Evolutionary conservation across 2,888 invertebrate species (phyloP).

Genomic region (Chrysopilus asiliformis): DNA sequence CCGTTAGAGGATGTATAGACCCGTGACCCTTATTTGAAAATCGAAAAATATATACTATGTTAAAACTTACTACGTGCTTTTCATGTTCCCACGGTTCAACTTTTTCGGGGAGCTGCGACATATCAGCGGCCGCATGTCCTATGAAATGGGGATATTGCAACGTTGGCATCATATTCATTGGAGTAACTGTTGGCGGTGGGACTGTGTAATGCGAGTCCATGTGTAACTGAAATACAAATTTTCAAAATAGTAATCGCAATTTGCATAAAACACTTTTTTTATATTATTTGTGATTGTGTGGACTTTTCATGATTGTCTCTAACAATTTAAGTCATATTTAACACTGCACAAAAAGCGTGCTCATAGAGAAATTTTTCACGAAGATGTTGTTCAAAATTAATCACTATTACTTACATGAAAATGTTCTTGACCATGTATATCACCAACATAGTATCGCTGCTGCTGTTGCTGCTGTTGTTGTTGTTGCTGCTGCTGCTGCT

Average conservation of each 20-base stretch:
- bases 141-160: slow-evolving; percentile 31
- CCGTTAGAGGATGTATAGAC: too few relatives aligned
- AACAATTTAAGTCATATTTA: background rate
- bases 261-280: too few relatives aligned
- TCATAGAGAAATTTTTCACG: background rate
- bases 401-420: slow-evolving; percentile 23
- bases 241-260: background rate
- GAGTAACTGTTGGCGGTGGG: slow-evolving; percentile 26
- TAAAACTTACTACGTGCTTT: slow-evolving; percentile 28
- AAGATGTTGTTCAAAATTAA: background rate
- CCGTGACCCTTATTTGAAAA: too few relatives aligned
- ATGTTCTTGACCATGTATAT: slow-evolving; percentile 30
- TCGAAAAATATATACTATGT: too few relatives aligned
- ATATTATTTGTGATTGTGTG: too few relatives aligned
- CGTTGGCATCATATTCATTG: slow-evolving; percentile 31
- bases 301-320: too few relatives aligned
- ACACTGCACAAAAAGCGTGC: background rate
- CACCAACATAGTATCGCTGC: slow-evolving; percentile 18
- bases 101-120: slow-evolving; percentile 30
- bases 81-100: slow-evolving; percentile 36
- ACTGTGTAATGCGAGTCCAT: slow-evolving; percentile 33
- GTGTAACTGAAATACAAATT: slow-evolving; percentile 16
- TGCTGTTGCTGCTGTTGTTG: slow-evolving; percentile 17
- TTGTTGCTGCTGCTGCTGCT: slow-evolving; percentile 20
- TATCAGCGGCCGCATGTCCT: slow-evolving; percentile 22